Base-by-base conservation (phyloP, 2,888 invertebrate genomes). In the Flexamia atlantica region DNA sequence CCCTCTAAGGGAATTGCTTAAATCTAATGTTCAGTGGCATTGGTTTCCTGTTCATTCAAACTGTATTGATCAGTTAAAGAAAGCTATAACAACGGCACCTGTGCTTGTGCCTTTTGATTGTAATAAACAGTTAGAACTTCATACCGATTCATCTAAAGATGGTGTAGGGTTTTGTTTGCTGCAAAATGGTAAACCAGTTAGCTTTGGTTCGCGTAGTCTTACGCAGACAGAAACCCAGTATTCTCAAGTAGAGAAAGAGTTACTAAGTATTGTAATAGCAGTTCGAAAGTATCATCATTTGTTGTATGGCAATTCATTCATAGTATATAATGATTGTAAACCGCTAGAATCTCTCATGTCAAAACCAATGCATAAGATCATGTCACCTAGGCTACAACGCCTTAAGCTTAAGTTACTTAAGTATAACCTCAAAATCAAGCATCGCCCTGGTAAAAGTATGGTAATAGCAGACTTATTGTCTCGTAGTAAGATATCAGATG, bases 171-270 rank as follows among this genome's bases (percentile, higher is more conserved):
- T 87, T 36, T 88, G 87, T 68, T 40, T 90, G 17, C 23, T 90
- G 12, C 90, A 90, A 84, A 84, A 88, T 28, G 88, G 87, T 1
- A 84, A 87, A 42, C 89, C 89, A 23, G 86, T 89, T 14, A 88
- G 88, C n/a, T 90, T 87, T 86, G 89, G 89, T 5, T 89, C 89
- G 36, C 76, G 88, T 85, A 88, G 87, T 32, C 83, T 89, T n/a
- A 88, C 86, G 17, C 57, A 84, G 42, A 86, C 87, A 40, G 89
- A 89, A 83, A 86, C 87, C 84, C 89, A 87, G 53, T 89, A 89
- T 86, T 87, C 89, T 4, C 89, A 90, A 87, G 89, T 90, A 9
- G 89, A 90, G 86, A 90, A 90, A 85, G 89, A 90, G 85, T 82
- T 89, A 3, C 85, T 90, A 70, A 89, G 89, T 30, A 88, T 89